Percentiles rank a stretch among this genome's conserved stretches.
phyloP scores from a whole-genome alignment of 2,888 invertebrate genomes.

The Dynastes hyllus region DNA sequence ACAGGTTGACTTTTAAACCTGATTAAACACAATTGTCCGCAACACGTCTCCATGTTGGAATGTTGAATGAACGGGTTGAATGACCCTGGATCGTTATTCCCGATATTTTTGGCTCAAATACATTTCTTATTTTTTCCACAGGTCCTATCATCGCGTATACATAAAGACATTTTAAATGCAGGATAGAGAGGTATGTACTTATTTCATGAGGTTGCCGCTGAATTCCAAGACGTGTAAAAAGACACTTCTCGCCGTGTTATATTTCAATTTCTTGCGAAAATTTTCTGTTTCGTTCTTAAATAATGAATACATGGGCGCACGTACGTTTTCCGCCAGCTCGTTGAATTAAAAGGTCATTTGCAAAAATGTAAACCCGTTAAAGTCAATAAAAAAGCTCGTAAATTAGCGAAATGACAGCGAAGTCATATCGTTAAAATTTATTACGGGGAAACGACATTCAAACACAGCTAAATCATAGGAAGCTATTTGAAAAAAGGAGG shows the following conservation, averaged over 20 bases:
- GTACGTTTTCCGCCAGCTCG: slow-evolving; percentile 2
- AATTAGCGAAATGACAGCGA: slow-evolving; percentile 49
- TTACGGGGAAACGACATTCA: slow-evolving; percentile 28
- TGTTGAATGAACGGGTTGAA: slow-evolving; percentile 33
- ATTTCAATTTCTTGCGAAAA: neutral
- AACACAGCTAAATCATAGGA: slow-evolving; percentile 13
- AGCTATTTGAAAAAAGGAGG: neutral
- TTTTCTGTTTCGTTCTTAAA: neutral
- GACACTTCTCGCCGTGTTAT: neutral
- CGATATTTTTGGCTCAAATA: slow-evolving; percentile 47
- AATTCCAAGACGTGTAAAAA: slow-evolving; percentile 14
- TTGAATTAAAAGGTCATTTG: slow-evolving; percentile 41
- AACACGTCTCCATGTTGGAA: slow-evolving; percentile 24
- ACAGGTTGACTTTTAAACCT: slow-evolving; percentile 19
- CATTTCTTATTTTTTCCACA: slow-evolving; percentile 26
- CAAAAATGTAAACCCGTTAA: slow-evolving; percentile 40
- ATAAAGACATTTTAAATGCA: slow-evolving; percentile 4
- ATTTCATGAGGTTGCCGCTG: neutral
- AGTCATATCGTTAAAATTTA: slow-evolving; percentile 49
- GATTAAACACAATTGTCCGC: slow-evolving; percentile 16
- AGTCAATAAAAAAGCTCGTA: slow-evolving; percentile 49
- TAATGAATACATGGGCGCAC: neutral
- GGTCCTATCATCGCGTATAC: slow-evolving; percentile 1
- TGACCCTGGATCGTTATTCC: slow-evolving; percentile 37
- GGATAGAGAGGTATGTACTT: neutral